Evolutionary conservation across 1,140 invertebrate species (phyloP), one percentile per base, ranked within the genome.

Genomic region (Plodia interpunctella): DNA sequence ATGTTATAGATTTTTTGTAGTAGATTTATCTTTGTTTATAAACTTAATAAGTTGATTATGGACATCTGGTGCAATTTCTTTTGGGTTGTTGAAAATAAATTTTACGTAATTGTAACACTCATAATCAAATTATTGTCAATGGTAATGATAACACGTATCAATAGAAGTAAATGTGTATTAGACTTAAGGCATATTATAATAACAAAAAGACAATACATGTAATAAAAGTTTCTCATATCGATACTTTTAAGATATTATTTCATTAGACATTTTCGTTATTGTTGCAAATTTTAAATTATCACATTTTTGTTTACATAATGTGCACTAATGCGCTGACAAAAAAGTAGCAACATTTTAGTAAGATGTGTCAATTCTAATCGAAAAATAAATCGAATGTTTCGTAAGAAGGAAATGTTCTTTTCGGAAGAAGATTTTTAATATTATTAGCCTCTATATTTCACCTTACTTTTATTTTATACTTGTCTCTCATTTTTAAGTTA

Each of bases 191-290:
- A 63, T 70, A 72, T 75, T 60, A 66, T 77, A 83, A 86, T 81
- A 69, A 72, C 63, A 74, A 80, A 68, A 80, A 74, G 83, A 87
- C 83, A 87, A 87, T 87, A 87, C 83, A 72, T 75, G 71, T 79
- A 77, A 75, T 80, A 83, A 70, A 71, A 79, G 66, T 73, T 67
- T 82, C 67, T 82, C 79, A 83, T 83, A 83, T 82, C 76, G 79
- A 69, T 68, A 61, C 20, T 51, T 44, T 70, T 67, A 72, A 65
- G 55, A 20, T 30, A 3, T 44, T 11, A 32, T 15, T 44, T 44
- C 9, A 15, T 15, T 44, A 44, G 5, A 3, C 11, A 13, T 15
- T 44, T 44, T 44, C 38, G 10, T 44, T 15, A 44, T 44, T 3
- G 38, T 44, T n/a, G 1, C 38, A n/a, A 44, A 6, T 15, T 2